Base-by-base conservation (phyloP, 64 coral and sea anemone species). In the Platygyra sinensis region DNA sequence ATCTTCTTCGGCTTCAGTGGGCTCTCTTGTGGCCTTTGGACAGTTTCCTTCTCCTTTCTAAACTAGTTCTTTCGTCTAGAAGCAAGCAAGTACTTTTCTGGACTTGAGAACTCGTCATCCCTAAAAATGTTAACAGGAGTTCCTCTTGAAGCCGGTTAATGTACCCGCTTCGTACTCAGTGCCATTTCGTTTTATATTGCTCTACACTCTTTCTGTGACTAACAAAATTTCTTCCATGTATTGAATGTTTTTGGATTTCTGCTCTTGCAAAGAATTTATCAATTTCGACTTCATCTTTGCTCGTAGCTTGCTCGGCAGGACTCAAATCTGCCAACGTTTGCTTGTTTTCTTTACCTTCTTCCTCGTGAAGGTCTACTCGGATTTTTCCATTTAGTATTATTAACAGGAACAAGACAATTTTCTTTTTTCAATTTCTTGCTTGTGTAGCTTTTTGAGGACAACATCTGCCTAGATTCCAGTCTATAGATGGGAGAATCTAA, bases 1-100 rank as follows among this genome's bases (percentile, higher is more conserved):
- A 60, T 88, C 52, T 76, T 87, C 84, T 59, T 87, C 84, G 31
- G 38, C 46, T n/a, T 49, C 65, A 46, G 29, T 87, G 8, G 74
- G 72, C 59, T 25, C 86, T 54, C 72, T 76, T 57, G 86, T 52
- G 39, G 86, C 86, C 19, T 76, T 54, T 7, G 86, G 86, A 54
- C 9, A 30, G 31, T 88, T 88, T 31, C 50, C 86, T 61, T 88
- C 77, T n/a, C 72, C 73, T 76, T 88, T 9, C 15, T 2, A 3
- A 8, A 28, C 22, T 14, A 62, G 24, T 57, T 33, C 59, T 77
- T 75, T 25, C 57, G 28, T 61, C 67, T 88, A 2, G 86, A 73
- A 15, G 57, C 86, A n/a, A 36, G 33, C 33, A 59, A 76, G 51
- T 10, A 88, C 86, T 5, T 59, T 51, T 77, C 52, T 75, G 6